A percentile compares a stretch with the other conserved stretches of the same genome.
Evolutionary conservation across 2,113 vertebrate species (phyloP).

Genomic region (Oryzias javanicus): DNA sequence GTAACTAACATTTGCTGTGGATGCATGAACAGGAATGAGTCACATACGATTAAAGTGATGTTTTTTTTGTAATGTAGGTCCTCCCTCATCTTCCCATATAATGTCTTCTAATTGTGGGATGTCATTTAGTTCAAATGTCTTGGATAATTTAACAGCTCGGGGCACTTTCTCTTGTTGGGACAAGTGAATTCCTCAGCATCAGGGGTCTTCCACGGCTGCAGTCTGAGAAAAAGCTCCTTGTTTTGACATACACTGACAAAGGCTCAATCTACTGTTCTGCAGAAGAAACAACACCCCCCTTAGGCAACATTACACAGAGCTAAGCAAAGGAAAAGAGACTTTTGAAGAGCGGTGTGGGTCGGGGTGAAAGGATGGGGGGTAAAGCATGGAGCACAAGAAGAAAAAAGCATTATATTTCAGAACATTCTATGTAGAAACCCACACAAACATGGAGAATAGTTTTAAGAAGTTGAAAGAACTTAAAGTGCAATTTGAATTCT

Average conservation of each 20-base stretch:
- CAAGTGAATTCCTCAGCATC: slow-evolving; percentile 49
- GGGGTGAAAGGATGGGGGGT: slow-evolving; percentile 10
- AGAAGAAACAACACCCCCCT: slow-evolving; percentile 39
- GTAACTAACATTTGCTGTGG: slow-evolving; percentile 65
- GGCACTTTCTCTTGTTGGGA: slow-evolving; percentile 6
- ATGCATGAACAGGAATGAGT: neutral
- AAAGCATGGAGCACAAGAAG: slow-evolving; percentile 4
- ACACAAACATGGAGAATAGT: slow-evolving; percentile 22
- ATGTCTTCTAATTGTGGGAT: slow-evolving; percentile 1
- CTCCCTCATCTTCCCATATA: slow-evolving; percentile 9
- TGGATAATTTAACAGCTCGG: slow-evolving; percentile 31
- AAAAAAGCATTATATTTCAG: slow-evolving; percentile 25
- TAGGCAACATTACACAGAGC: slow-evolving; percentile 12
- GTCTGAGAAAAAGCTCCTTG: slow-evolving; percentile 49
- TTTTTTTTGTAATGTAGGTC: neutral
- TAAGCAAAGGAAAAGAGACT: slow-evolving; percentile 9
- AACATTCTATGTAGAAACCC: slow-evolving; percentile 21
- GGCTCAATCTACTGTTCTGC: slow-evolving; percentile 20
- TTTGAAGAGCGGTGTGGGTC: slow-evolving; percentile 12
- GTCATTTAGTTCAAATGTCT: slow-evolving; percentile 27
- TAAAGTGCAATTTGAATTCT: too few species aligned
- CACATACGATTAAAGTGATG: slow-evolving; percentile 1
- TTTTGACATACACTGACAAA: slow-evolving; percentile 32
- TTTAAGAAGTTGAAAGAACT: too few species aligned
- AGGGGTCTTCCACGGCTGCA: slow-evolving; percentile 6